A percentile compares a stretch with the other conserved stretches of the same genome.
phyloP scores from a whole-genome alignment of 1,140 invertebrate genomes.

The Pseudomyrmex concolor region DNA sequence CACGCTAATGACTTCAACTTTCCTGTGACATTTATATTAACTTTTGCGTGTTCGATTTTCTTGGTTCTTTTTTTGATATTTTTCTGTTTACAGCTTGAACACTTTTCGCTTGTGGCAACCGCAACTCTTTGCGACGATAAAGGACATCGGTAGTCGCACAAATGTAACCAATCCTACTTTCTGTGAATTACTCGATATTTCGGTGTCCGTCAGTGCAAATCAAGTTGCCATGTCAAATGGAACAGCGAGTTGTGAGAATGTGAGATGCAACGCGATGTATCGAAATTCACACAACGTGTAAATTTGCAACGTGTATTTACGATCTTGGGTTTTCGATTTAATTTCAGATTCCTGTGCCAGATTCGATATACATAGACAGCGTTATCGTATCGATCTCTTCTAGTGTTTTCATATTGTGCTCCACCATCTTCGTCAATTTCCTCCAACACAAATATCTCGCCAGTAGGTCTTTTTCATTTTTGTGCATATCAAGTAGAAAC shows the following conservation, averaged over 20 bases:
- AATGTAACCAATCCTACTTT: conserved; percentile 68
- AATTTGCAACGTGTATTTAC: background rate
- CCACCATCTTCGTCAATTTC: conserved; percentile 70
- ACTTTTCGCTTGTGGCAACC: conserved; percentile 86
- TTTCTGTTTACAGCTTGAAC: conserved; percentile 82
- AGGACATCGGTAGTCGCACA: conserved; percentile 65
- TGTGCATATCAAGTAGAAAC: background rate
- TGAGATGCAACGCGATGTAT: conserved; percentile 6
- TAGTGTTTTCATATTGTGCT: conserved; percentile 67
- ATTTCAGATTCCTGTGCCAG: conserved; percentile 64
- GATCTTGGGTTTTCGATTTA: background rate
- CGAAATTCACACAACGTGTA: background rate
- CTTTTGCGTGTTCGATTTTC: conserved; percentile 48
- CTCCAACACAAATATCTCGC: conserved; percentile 76
- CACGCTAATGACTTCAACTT: background rate
- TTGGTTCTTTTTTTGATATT: conserved; percentile 55
- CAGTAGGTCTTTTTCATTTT: conserved; percentile 68
- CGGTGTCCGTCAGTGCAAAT: conserved; percentile 15
- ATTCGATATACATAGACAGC: conserved; percentile 73
- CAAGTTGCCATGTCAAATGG: background rate
- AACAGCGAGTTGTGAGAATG: conserved; percentile 27
- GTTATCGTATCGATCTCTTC: conserved; percentile 68
- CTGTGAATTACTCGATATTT: conserved; percentile 78
- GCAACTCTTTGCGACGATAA: conserved; percentile 87
- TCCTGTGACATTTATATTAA: background rate